Conservation (phyloP, 2,888 invertebrate genomes). For the Phortica magna region DNA sequence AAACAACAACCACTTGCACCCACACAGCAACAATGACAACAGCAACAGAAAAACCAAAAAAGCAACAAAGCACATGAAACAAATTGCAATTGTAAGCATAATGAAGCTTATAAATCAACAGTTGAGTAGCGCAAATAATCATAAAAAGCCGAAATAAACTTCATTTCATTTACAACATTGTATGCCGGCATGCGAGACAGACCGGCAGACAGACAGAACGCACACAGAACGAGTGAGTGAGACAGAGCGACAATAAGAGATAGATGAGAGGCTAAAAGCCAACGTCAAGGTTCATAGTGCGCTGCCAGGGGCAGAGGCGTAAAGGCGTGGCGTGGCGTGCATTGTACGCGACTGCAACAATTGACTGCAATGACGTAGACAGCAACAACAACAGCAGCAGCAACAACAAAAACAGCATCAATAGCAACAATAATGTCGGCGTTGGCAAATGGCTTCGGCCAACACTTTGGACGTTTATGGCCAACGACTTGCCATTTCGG, state of each 20-base stretch:
- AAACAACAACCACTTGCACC: not conserved
- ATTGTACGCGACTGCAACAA: not conserved
- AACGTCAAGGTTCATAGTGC: too few relatives aligned
- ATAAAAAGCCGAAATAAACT: slow-evolving; percentile 33
- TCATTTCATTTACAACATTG: slow-evolving; percentile 19
- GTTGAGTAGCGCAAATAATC: slow-evolving; percentile 22
- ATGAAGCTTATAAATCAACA: slow-evolving; percentile 31
- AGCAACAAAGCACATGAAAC: not conserved
- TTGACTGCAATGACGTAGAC: not conserved
- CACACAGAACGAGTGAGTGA: too few relatives aligned
- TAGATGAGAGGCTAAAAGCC: too few relatives aligned
- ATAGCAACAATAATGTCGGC: not conserved
- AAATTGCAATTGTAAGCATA: slow-evolving; percentile 24
- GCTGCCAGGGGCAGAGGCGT: not conserved
- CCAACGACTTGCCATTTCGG: slow-evolving; percentile 2
- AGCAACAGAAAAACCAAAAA: slow-evolving; percentile 20
- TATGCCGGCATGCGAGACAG: not conserved
- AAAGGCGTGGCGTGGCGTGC: not conserved
- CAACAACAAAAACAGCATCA: not conserved
- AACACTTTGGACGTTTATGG: slow-evolving; percentile 10
- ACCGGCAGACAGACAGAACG: not conserved
- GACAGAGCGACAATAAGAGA: too few relatives aligned
- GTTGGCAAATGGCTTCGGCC: not conserved
- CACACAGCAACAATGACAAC: slow-evolving; percentile 11
- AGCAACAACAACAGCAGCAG: not conserved